These are phyloP conservation scores for Caenorhabditis brenneri DNA, from an alignment of 1,140 invertebrate species.

Conservation along the genomic window DNA sequence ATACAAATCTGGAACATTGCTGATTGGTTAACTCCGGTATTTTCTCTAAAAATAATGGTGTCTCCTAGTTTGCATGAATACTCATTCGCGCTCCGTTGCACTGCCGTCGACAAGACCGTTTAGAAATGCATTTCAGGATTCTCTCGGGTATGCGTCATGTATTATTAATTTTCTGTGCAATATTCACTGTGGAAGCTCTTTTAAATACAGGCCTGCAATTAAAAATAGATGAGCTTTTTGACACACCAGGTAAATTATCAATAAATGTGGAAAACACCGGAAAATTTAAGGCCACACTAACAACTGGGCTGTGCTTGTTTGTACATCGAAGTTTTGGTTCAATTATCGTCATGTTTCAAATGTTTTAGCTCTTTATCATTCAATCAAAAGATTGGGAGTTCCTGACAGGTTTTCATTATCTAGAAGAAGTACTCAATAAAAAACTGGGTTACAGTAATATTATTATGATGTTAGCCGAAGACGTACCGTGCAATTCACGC, in stretches of 20 bases:
- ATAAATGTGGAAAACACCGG: neutral
- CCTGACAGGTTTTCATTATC: conserved; percentile 79
- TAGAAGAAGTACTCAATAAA: neutral
- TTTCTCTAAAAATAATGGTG: no score
- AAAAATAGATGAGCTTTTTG: conserved; percentile 57
- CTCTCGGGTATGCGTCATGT: neutral
- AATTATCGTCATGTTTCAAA: conserved; percentile 99
- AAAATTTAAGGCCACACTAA: conserved; percentile 82
- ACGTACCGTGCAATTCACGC: conserved; percentile 97
- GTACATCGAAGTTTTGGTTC: conserved; percentile 98
- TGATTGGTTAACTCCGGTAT: no score
- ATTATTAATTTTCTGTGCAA: neutral
- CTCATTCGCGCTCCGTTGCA: neutral
- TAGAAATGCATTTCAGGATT: neutral
- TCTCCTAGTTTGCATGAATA: no score
- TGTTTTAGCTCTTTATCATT: conserved; percentile 94
- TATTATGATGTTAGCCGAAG: conserved; percentile 97
- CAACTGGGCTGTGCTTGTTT: conserved; percentile 98
- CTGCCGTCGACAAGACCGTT: no score
- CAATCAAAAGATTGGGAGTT: conserved; percentile 94
- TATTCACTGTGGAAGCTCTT: neutral
- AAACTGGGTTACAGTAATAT: conserved; percentile 76
- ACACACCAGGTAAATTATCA: conserved; percentile 45
- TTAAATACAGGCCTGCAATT: conserved; percentile 54
- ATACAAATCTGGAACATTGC: no score